Percentiles rank a stretch among this genome's conserved stretches.
Conservation (phyloP, 2,888 invertebrate genomes). For the Zootermopsis nevadensis region DNA sequence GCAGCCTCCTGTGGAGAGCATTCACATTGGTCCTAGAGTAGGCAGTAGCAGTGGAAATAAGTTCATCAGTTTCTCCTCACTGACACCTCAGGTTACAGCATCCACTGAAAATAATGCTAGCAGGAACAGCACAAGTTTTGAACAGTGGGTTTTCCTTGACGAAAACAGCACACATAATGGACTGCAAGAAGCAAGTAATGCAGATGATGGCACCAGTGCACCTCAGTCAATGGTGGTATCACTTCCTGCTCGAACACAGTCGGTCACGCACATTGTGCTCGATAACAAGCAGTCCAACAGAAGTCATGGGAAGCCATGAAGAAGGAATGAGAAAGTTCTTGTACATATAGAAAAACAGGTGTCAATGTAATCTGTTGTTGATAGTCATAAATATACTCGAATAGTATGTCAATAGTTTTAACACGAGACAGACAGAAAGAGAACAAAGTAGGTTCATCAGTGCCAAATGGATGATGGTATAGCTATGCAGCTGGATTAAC, state of each 20-base stretch:
- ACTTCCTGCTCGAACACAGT: conserved; percentile 57
- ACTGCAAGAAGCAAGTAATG: conserved; percentile 52
- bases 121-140: conserved; percentile 58
- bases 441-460: no score
- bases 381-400: neutral
- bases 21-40: conserved; percentile 14
- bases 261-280: conserved; percentile 60
- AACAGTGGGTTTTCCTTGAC: conserved; percentile 62
- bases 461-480: no score
- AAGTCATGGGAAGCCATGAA: conserved; percentile 2
- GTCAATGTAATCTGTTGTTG: neutral
- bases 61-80: conserved; percentile 50
- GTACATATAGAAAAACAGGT: neutral
- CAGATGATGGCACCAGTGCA: conserved; percentile 53
- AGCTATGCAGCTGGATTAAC: no score
- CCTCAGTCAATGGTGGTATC: conserved; percentile 55
- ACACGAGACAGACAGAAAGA: neutral
- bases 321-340: neutral
- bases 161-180: conserved; percentile 56
- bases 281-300: conserved; percentile 51
- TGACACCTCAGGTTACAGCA: conserved; percentile 37
- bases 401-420: neutral
- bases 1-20: conserved; percentile 5
- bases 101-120: conserved; percentile 56
- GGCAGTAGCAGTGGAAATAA: conserved; percentile 38